Conservation (phyloP, 1,140 invertebrate genomes). For the Macrobrachium nipponense region DNA sequence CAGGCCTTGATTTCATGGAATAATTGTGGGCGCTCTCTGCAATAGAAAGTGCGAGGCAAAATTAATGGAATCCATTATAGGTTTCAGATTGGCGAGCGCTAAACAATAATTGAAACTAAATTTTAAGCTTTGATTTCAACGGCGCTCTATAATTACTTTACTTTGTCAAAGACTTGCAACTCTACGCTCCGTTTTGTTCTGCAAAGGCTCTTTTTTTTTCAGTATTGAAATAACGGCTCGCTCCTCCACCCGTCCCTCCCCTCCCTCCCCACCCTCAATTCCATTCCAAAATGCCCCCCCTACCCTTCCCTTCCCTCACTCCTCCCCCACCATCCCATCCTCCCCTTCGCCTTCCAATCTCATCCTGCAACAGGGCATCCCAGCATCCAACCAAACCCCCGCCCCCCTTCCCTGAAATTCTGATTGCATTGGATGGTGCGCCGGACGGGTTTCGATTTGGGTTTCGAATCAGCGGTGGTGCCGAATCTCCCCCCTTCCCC, state of each 20-base stretch:
- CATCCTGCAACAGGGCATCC: neutral
- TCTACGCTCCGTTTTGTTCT: too few relatives aligned
- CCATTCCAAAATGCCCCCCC: neutral
- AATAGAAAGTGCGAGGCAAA: constrained; percentile 12
- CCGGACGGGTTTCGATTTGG: neutral
- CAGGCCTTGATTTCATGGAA: too few relatives aligned
- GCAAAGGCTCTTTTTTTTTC: too few relatives aligned
- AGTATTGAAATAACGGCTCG: too few relatives aligned
- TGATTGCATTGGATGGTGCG: too few relatives aligned
- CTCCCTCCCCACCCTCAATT: neutral
- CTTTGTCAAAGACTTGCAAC: constrained; percentile 3
- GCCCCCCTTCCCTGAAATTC: neutral
- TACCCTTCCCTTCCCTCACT: neutral
- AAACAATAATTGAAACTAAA: constrained; percentile 16
- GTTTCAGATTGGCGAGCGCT: constrained; percentile 8
- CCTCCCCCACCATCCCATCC: neutral
- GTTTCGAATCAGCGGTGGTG: neutral
- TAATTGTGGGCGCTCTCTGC: neutral
- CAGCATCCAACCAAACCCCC: neutral
- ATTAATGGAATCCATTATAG: constrained; percentile 23
- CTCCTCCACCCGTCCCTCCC: neutral
- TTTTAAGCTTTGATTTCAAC: constrained; percentile 18
- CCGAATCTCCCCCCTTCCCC: neutral
- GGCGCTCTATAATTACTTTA: constrained; percentile 8
- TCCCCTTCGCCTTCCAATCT: neutral